Evolutionary conservation across 2,797 vertebrate genomes (phyloP).

Genomic region (Cephalopachus bancanus): DNA sequence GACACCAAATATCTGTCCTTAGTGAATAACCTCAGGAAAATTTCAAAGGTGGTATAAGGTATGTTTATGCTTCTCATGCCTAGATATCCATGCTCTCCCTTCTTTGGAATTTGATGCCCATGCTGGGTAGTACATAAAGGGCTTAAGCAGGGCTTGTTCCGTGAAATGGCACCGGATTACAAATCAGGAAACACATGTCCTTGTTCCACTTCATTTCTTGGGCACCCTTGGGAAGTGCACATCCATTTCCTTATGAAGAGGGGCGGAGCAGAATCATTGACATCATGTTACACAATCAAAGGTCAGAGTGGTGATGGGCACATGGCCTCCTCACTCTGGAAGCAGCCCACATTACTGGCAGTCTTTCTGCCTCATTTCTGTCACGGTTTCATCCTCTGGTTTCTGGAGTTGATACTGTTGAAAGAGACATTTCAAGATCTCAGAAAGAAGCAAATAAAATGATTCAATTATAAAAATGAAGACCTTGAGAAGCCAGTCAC

Average conservation of each 20-base stretch:
- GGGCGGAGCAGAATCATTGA: background rate
- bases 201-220: background rate
- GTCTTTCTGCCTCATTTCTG: background rate
- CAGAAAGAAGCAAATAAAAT: background rate
- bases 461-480: background rate
- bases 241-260: background rate
- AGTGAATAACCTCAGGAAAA: background rate
- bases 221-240: background rate
- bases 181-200: background rate
- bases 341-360: background rate
- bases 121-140: background rate
- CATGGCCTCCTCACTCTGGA: no score
- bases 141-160: rapidly evolving
- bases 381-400: background rate
- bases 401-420: background rate
- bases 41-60: background rate
- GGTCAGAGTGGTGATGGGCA: background rate
- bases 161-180: background rate
- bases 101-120: background rate
- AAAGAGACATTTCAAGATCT: background rate
- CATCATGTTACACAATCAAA: background rate
- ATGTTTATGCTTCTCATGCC: background rate
- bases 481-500: background rate
- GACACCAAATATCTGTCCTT: background rate
- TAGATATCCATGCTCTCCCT: background rate